Evolutionary conservation across 2,797 vertebrate species (phyloP).

Genomic region (Lophura swinhoii): DNA sequence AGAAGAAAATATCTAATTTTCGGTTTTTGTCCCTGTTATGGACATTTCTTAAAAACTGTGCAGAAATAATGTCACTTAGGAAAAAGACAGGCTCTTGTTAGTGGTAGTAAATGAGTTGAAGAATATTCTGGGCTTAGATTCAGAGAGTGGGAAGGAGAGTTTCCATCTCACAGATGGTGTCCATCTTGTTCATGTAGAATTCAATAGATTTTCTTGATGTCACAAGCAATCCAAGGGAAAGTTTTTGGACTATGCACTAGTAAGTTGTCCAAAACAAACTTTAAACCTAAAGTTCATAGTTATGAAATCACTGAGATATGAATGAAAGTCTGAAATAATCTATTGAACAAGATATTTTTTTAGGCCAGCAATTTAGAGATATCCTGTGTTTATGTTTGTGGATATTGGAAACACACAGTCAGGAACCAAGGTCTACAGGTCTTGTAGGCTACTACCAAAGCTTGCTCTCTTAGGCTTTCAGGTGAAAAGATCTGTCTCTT

Average conservation of each 20-base stretch:
- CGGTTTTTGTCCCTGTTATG: background rate
- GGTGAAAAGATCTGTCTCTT: background rate
- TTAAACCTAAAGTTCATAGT: background rate
- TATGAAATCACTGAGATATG: background rate
- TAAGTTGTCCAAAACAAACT: background rate
- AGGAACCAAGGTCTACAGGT: background rate
- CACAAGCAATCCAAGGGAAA: background rate
- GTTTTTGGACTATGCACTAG: background rate
- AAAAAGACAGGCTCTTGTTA: background rate
- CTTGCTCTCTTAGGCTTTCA: background rate
- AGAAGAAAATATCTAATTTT: background rate
- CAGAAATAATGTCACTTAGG: background rate
- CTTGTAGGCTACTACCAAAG: background rate
- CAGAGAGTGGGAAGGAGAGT: background rate
- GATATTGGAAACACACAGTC: background rate
- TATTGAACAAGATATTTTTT: background rate
- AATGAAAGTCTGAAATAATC: background rate
- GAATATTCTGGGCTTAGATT: background rate
- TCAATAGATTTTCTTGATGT: background rate
- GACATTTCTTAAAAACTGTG: background rate
- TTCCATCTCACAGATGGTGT: background rate
- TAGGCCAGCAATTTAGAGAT: background rate
- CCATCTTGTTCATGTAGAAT: background rate
- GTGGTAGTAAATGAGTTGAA: background rate
- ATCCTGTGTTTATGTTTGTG: accelerated